Conservation (phyloP, 2,797 vertebrate species). For the Discoglossus pictus region DNA sequence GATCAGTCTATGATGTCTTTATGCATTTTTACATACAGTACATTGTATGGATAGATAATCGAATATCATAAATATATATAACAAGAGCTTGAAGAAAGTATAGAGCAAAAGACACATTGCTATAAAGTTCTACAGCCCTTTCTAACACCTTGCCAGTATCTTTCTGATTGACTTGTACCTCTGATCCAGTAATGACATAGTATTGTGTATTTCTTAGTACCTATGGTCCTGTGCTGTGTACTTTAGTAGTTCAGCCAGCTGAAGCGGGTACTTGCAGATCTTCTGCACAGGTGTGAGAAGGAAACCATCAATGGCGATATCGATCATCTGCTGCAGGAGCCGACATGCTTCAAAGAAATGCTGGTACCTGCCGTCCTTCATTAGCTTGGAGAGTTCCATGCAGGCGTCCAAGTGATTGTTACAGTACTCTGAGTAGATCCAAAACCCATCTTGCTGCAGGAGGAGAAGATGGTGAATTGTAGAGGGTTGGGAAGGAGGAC, state of each 20-base stretch:
- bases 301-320: conserved; percentile 97
- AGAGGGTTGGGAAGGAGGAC: too few relatives aligned
- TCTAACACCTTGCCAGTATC: too few relatives aligned
- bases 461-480: neutral
- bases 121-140: too few relatives aligned
- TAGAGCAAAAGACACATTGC: too few relatives aligned
- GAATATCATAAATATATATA: too few relatives aligned
- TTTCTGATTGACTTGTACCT: too few relatives aligned
- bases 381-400: conserved; percentile 97
- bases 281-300: conserved; percentile 97
- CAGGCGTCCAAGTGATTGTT: conserved; percentile 98
- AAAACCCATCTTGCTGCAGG: conserved; percentile 95
- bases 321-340: conserved; percentile 97
- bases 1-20: too few relatives aligned
- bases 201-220: too few relatives aligned
- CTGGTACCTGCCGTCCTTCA: conserved; percentile 96
- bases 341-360: conserved; percentile 98
- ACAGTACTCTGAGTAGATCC: conserved; percentile 99
- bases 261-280: conserved; percentile 99
- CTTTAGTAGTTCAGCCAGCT: conserved; percentile 95
- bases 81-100: too few relatives aligned
- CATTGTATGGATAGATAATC: too few relatives aligned
- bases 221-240: conserved; percentile 98
- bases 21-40: too few relatives aligned
- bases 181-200: too few relatives aligned